phyloP scores from a whole-genome alignment of 2,113 vertebrate species.

The Athene noctua region DNA sequence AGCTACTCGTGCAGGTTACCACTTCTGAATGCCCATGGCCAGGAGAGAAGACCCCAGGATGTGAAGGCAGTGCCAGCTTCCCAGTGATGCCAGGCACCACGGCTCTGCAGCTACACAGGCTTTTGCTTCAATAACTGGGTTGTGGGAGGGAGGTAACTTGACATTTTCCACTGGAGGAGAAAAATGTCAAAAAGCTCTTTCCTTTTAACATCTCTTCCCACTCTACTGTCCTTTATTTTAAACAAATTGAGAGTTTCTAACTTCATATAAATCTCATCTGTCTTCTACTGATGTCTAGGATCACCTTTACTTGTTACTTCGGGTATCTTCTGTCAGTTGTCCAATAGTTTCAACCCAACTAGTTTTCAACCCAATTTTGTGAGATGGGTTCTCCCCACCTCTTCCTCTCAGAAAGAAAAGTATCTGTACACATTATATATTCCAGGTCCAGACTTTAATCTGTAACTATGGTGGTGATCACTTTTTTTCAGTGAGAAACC shows the following conservation, averaged over 20 bases:
- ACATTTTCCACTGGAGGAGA: not conserved
- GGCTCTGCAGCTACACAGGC: not conserved
- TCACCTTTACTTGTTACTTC: not conserved
- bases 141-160: not conserved
- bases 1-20: not conserved
- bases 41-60: not conserved
- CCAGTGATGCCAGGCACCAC: fast-evolving
- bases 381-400: not conserved
- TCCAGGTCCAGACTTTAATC: not conserved
- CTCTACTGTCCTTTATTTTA: not conserved
- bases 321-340: not conserved
- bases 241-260: not conserved
- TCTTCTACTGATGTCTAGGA: not conserved
- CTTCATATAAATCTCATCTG: not conserved
- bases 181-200: not conserved
- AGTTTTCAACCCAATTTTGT: not conserved
- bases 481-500: not conserved
- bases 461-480: not conserved
- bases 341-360: not conserved
- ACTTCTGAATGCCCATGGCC: not conserved
- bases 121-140: not conserved
- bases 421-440: not conserved
- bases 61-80: not conserved
- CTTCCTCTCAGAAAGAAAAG: not conserved
- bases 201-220: not conserved